Evolutionary conservation across 1,140 invertebrate species (phyloP), one percentile per base, ranked within the genome.

Genomic region (Coptotermes formosanus): DNA sequence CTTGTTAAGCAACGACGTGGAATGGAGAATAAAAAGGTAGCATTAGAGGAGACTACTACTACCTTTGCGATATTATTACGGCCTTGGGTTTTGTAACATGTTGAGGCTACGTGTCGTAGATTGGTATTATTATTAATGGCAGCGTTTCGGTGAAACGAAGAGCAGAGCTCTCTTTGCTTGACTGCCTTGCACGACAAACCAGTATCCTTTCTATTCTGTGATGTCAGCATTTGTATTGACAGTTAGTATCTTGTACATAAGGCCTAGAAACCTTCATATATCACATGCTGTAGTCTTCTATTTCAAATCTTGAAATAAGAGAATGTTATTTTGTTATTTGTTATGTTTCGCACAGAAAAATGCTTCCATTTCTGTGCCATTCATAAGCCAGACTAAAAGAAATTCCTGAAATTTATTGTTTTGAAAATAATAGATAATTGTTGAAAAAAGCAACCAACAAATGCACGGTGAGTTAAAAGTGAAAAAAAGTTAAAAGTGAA

Each of bases 151-250:
- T 75, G n/a, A 75, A 75, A 75, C 64, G 64, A 75, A 30, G 25
- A 75, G n/a, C 8, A 75, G 64, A 30, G 64, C 30, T 75, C 64
- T 9, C 64, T 30, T 75, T 75, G 64, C 64, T 75, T 75, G 64
- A 75, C 25, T 75, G 64, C 64, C 64, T 75, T 75, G 25, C 64
- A 75, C 64, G 64, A 55, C 52, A 55, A 55, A 16, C 64, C 64
- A n/a, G 64, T 75, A 75, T 75, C 64, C 64, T 75, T 75, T 75
- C 64, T 75, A 75, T 25, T 75, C n/a, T 75, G 64, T n/a, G 64
- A 75, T 75, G 64, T 75, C 30, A 75, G 64, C 64, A 75, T n/a
- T 16, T 75, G 64, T 75, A 75, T 75, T 75, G 64, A 75, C 64
- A 75, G 64, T 69, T 69, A 69, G 3, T 16, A 30, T 25, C 64